Conservation (phyloP, 2,113 vertebrate species). For the Spilogale gracilis region DNA sequence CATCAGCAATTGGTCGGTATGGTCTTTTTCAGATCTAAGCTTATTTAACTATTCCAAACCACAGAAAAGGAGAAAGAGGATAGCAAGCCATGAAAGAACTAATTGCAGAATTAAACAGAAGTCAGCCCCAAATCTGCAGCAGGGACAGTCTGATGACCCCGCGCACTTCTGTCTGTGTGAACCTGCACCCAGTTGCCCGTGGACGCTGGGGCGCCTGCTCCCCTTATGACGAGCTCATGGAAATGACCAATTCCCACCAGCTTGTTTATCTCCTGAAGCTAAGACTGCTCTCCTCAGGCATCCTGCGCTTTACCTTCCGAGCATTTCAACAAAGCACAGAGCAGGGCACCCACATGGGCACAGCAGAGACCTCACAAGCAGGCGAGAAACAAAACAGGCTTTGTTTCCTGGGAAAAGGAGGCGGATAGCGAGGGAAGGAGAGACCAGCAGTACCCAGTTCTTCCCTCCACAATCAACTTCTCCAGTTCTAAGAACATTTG, state of each 20-base stretch:
- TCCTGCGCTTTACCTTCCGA: conserved; percentile 79
- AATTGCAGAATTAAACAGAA: background rate
- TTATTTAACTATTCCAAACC: conserved; percentile 7
- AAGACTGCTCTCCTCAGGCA: conserved; percentile 74
- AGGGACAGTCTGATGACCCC: background rate
- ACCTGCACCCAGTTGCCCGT: background rate
- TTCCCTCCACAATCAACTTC: background rate
- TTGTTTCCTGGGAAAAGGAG: conserved; percentile 84
- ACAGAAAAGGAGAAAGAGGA: background rate
- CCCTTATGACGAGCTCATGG: background rate
- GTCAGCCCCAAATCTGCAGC: background rate
- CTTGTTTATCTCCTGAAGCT: conserved; percentile 57
- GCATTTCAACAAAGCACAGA: conserved; percentile 81
- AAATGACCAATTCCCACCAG: conserved; percentile 61
- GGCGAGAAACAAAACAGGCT: conserved; percentile 86
- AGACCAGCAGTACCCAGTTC: conserved; percentile 31
- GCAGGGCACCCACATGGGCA: conserved; percentile 78
- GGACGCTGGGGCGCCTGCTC: conserved; percentile 25
- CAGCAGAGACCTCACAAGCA: conserved; percentile 89
- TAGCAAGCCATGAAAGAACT: background rate
- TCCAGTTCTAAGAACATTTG: conserved; percentile 36
- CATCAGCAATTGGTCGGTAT: background rate
- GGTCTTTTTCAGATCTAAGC: background rate
- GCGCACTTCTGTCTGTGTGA: conserved; percentile 3
- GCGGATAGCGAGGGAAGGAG: conserved; percentile 53